Percentiles rank a stretch among this genome's conserved stretches.
phyloP scores from a whole-genome alignment of 92 coral and sea anemone genomes.

The Micromussa lordhowensis region DNA sequence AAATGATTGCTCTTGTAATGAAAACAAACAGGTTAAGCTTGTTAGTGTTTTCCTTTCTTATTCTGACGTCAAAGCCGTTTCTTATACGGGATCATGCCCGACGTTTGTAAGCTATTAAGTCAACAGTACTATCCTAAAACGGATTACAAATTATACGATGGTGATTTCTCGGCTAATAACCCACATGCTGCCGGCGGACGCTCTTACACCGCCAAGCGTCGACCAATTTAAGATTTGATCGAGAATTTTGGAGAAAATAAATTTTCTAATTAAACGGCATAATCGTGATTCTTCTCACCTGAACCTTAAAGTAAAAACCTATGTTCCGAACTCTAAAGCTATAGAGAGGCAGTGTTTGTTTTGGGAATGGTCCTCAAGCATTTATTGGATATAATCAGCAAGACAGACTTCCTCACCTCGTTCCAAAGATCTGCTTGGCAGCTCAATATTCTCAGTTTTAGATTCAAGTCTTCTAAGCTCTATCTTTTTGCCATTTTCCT shows the following conservation, averaged over 20 bases:
- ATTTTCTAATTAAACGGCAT: too few species aligned
- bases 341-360: too few species aligned
- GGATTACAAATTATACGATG: neutral
- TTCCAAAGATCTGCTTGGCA: constrained; percentile 6
- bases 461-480: constrained; percentile 8
- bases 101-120: constrained; percentile 4
- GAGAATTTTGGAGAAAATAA: neutral
- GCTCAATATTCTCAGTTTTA: neutral
- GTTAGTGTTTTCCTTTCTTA: neutral
- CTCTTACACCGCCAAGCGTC: neutral
- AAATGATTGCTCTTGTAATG: neutral
- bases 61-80: neutral
- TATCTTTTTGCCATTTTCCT: constrained; percentile 3
- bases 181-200: neutral
- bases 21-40: constrained; percentile 5
- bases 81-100: neutral
- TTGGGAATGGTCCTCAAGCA: too few species aligned
- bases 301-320: too few species aligned
- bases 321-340: too few species aligned
- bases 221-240: neutral
- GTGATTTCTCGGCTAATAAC: neutral
- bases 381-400: neutral
- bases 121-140: constrained; percentile 3
- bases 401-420: constrained; percentile 4
- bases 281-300: too few species aligned